Evolutionary conservation across 2,113 vertebrate genomes (phyloP).

Genomic region (Ploceus nigricollis): DNA sequence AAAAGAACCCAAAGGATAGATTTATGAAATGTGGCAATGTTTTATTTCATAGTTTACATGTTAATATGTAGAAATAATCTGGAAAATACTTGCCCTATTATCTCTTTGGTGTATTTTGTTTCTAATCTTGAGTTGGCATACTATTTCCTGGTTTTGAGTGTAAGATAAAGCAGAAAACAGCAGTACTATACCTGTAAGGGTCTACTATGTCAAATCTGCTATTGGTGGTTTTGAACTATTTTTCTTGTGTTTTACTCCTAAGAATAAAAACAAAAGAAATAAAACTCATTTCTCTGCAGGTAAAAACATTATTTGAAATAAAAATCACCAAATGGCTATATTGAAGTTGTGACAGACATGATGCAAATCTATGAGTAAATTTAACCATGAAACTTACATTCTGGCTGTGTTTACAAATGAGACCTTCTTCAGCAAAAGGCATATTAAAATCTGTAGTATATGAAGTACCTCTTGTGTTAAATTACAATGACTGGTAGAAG

Average conservation of each 20-base stretch:
- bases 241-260: neutral
- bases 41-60: neutral
- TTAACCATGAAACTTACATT: neutral
- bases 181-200: neutral
- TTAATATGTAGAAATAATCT: neutral
- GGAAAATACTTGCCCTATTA: neutral
- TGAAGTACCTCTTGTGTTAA: slow-evolving; percentile 20
- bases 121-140: neutral
- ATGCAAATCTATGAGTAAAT: neutral
- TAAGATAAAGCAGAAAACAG: neutral
- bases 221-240: neutral
- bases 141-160: neutral
- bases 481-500: slow-evolving; percentile 20
- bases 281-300: neutral
- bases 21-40: neutral
- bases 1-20: neutral
- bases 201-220: neutral
- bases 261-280: neutral
- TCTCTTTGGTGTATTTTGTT: neutral
- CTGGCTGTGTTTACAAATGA: neutral
- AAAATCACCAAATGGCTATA: neutral
- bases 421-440: neutral
- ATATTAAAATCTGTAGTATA: neutral
- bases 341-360: neutral
- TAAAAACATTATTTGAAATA: neutral